Evolutionary conservation across 1,140 invertebrate species (phyloP), one percentile per base, ranked within the genome.

Genomic region (Patella vulgata): DNA sequence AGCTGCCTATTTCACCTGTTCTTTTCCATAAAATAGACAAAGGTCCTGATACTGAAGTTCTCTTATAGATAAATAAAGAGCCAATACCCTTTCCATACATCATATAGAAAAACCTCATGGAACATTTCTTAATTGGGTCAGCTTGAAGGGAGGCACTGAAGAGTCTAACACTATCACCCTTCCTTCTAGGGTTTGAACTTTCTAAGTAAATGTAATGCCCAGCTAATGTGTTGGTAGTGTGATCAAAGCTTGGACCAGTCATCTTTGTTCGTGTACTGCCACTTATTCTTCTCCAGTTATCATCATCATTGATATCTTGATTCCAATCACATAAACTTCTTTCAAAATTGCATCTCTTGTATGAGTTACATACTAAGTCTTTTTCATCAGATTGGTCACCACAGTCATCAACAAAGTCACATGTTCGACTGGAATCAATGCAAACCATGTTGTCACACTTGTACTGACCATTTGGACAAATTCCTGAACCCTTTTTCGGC

Each of bases 371-470:
- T n/a, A 55, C 84, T 91, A 91, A 93, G 65, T 92, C 90, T 71
- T 92, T 63, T 85, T 98, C 96, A 82, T 98, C 96, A 0, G 92
- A 93, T 40, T 88, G 89, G 80, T 97, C 95, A 11, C 92, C 92
- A 78, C 95, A 97, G 80, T 98, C 77, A 80, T 97, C 93, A 3
- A 92, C 85, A 8, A 92, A 90, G 81, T 96, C 92, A 81, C 94
- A 94, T 6, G 92, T 81, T 64, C 92, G 89, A 74, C 91, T 95
- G 72, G 89, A 87, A 0, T 92, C 90, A 46, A 97, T 92, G 74
- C 96, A 98, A 54, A 91, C 90, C 50, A 72, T 62, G 53, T 81
- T 79, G 44, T 75, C 55, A 61, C 79, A 82, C 31, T 73, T 63
- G 68, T 79, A 82, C 12, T 73, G 58, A 8, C 71, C 95, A 68